These are phyloP conservation scores for Punctoribates punctum DNA, from an alignment of 2,888 invertebrate species.

Conservation along the genomic window DNA sequence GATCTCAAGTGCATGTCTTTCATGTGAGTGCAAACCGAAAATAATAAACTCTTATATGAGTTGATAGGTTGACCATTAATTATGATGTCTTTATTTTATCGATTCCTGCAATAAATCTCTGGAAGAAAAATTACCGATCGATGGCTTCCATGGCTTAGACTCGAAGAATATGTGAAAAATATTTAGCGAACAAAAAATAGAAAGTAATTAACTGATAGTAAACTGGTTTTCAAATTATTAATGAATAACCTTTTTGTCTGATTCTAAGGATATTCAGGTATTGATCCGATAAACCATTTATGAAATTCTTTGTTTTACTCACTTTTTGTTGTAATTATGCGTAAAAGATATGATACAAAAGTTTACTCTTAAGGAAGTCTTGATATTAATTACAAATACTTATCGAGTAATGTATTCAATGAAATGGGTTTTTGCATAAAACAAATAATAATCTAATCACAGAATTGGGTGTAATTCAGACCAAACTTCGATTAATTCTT, in stretches of 20 bases:
- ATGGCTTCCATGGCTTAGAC: background rate
- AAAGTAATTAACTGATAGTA: background rate
- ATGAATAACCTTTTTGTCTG: background rate
- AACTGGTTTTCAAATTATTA: too few species aligned
- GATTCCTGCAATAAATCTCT: background rate
- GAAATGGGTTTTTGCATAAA: too few species aligned
- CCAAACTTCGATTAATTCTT: too few species aligned
- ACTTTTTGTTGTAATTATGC: background rate
- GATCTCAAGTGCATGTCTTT: too few species aligned
- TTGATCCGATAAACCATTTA: background rate
- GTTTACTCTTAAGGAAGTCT: background rate
- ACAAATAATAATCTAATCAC: too few species aligned
- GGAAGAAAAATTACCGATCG: background rate
- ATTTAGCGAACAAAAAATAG: background rate
- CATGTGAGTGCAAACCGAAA: too few species aligned
- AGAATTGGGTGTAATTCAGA: too few species aligned
- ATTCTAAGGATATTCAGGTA: background rate
- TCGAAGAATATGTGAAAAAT: background rate
- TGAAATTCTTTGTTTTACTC: background rate
- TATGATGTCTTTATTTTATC: conserved; percentile 8
- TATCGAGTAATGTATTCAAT: background rate
- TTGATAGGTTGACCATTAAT: background rate
- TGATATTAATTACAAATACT: background rate
- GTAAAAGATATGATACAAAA: background rate
- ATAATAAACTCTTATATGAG: conserved; percentile 6